Evolutionary conservation across 2,888 invertebrate genomes (phyloP).

Genomic region (Patella ulyssiponensis): DNA sequence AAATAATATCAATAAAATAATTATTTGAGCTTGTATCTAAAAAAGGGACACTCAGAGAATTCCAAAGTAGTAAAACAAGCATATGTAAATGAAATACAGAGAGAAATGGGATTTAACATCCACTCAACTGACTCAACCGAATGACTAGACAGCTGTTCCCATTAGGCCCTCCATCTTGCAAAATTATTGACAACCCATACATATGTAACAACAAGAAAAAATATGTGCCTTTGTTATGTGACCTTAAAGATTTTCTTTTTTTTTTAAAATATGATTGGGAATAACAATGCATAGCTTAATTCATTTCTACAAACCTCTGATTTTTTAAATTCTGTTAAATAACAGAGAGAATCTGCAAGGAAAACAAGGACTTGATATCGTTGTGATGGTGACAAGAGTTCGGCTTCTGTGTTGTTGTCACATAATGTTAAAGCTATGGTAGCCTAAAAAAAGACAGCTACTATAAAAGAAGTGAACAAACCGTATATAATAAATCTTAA

Average conservation of each 20-base stretch:
- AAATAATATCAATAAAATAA: slow-evolving; percentile 16
- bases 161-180: too few species aligned
- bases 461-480: slow-evolving; percentile 10
- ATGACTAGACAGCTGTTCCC: too few species aligned
- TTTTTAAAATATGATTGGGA: too few species aligned
- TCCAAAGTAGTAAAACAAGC: neutral
- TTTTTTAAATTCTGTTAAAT: slow-evolving; percentile 79
- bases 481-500: neutral
- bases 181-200: too few species aligned
- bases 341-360: slow-evolving; percentile 81
- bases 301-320: slow-evolving; percentile 75
- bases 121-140: too few species aligned
- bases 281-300: too few species aligned
- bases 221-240: too few species aligned
- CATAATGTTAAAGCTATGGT: slow-evolving; percentile 78
- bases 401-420: slow-evolving; percentile 77
- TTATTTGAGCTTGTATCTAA: neutral
- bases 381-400: slow-evolving; percentile 75
- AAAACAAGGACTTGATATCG: slow-evolving; percentile 81
- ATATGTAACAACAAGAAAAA: too few species aligned
- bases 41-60: too few species aligned
- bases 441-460: slow-evolving; percentile 74
- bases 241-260: too few species aligned
- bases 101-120: too few species aligned
- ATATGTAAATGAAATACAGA: neutral